Base-by-base conservation (phyloP, 1,140 invertebrate genomes). In the Ylistrum balloti region DNA sequence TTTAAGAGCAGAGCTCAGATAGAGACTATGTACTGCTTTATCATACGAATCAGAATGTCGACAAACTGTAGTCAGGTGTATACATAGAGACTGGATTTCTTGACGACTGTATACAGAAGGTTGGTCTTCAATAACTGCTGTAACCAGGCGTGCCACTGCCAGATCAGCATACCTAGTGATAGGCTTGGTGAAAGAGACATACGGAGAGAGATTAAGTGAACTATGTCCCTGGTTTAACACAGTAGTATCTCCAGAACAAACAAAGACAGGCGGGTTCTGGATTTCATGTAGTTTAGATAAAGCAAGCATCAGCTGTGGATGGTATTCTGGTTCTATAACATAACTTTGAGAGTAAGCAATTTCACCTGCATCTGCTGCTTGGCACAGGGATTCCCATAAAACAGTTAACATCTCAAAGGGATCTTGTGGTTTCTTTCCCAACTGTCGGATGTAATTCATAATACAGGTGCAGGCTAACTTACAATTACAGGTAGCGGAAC, bases 141-240 rank as follows among this genome's bases (percentile, higher is more conserved):
- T 95, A n/a, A 96, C 96, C 90, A 97, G 97, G 95, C 98, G 97
- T 95, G 99, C 99, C n/a, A 99, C 98, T 94, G 99, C 97, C 35
- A 99, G 97, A 96, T 99, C 98, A 0, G 98, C 97, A 97, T 99
- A 99, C 88, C 98, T 97, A 93, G 98, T 96, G 92, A 99, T 99
- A 0, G 99, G 99, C 45, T 98, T 99, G 13, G 98, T 99, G 94
- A 99, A 99, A 96, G 99, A 98, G 7, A 98, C 99, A 95, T 99
- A 99, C 35, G 98, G 96, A 11, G 97, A 97, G 87, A 98, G 97
- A 95, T 98, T 98, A 2, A 99, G 96, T 20, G 98, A 98, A 96
- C 98, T 99, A 97, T 99, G 98, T 88, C 96, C 96, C 86, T 87
- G 90, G 28, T 91, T 88, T 7, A 74, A 74, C 0, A 9, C 28